phyloP scores from a whole-genome alignment of 2,797 vertebrate genomes.

The Peromyscus eremicus region DNA sequence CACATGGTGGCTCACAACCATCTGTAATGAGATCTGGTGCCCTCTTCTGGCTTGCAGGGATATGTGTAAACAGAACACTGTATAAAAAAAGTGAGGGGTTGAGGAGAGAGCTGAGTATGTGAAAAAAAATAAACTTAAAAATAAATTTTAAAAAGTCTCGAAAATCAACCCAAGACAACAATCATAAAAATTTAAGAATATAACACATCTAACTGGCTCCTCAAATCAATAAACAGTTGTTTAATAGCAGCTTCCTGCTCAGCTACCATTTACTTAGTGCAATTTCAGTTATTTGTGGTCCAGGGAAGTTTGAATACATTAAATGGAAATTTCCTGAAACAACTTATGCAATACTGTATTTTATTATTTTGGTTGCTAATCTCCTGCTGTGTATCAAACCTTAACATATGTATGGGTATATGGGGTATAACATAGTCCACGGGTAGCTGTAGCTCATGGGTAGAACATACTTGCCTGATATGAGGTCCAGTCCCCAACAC shows the following conservation, averaged over 20 bases:
- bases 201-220: background rate
- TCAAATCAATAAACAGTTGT: background rate
- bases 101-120: background rate
- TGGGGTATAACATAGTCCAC: background rate
- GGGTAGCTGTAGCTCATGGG: background rate
- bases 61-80: no score
- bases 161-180: background rate
- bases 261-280: background rate
- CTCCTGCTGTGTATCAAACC: background rate
- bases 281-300: background rate
- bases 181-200: constrained; percentile 32
- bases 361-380: background rate
- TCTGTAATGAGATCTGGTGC: no score
- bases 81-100: background rate
- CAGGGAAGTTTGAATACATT: background rate
- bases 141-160: background rate
- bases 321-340: background rate
- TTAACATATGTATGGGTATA: background rate
- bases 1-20: no score
- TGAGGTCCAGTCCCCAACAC: background rate
- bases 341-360: background rate
- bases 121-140: background rate
- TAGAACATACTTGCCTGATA: background rate
- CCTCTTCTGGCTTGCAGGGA: no score
- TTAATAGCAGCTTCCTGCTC: background rate